These are phyloP conservation scores for Corythornis vintsioides DNA, from an alignment of 2,113 vertebrate genomes.

Conservation along the genomic window DNA sequence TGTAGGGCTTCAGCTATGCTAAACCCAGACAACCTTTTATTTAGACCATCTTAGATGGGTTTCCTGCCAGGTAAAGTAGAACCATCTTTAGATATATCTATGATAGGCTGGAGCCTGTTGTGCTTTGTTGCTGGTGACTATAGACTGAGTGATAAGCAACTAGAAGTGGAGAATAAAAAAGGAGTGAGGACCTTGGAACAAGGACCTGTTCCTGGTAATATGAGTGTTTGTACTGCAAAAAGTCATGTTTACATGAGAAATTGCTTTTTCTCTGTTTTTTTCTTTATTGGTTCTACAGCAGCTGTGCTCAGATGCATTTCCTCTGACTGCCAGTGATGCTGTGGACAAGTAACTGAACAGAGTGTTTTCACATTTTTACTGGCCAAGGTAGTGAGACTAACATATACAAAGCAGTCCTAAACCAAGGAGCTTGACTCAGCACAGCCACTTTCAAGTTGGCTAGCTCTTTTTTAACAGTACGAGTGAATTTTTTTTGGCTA, in stretches of 20 bases:
- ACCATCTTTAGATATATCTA: neutral
- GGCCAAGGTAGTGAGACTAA: neutral
- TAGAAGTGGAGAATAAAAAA: neutral
- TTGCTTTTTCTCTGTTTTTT: slow-evolving; percentile 1
- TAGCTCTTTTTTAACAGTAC: slow-evolving; percentile 12
- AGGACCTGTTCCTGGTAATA: neutral
- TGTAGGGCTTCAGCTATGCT: neutral
- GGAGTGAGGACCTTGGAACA: neutral
- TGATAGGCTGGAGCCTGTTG: neutral
- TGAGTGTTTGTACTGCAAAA: neutral
- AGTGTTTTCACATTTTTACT: neutral
- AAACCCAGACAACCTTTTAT: neutral
- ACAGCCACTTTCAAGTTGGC: neutral
- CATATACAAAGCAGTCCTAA: neutral
- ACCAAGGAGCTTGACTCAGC: neutral
- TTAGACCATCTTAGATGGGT: neutral
- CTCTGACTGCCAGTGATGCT: slow-evolving; percentile 7
- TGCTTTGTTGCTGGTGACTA: neutral
- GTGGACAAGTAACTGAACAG: neutral
- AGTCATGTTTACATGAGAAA: slow-evolving; percentile 58
- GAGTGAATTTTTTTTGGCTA: neutral
- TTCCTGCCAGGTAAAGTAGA: neutral
- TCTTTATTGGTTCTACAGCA: neutral
- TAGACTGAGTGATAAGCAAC: neutral
- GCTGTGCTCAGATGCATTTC: slow-evolving; percentile 29